Evolutionary conservation across 1,140 invertebrate genomes (phyloP).

Genomic region (Drosophila ambigua): DNA sequence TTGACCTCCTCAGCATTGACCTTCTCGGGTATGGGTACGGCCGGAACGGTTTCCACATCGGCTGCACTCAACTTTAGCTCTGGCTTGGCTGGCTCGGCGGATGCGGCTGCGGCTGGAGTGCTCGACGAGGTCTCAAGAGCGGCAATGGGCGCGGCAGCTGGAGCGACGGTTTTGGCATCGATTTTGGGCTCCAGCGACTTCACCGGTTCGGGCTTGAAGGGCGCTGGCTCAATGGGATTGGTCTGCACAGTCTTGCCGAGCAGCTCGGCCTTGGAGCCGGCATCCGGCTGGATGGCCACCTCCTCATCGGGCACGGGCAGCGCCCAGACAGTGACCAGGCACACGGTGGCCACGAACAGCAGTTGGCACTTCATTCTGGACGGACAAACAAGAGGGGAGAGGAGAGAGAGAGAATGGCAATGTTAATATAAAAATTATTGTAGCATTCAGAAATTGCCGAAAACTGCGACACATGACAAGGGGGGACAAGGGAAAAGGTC

Average conservation of each 20-base stretch:
- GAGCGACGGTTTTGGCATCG: conserved; percentile 3
- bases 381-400: not conserved
- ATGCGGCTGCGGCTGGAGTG: not conserved
- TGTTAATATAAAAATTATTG: no score
- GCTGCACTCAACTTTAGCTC: conserved; percentile 41
- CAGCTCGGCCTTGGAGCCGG: conserved; percentile 44
- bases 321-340: conserved; percentile 56
- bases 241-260: conserved; percentile 42
- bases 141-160: conserved; percentile 5
- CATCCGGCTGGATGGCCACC: conserved; percentile 60
- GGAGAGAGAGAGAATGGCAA: not conserved
- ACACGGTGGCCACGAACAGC: conserved; percentile 61
- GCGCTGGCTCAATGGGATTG: conserved; percentile 49
- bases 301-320: conserved; percentile 68
- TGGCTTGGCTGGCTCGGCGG: conserved; percentile 24
- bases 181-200: conserved; percentile 2
- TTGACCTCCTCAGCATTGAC: conserved; percentile 10
- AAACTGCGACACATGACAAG: no score
- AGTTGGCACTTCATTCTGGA: conserved; percentile 68
- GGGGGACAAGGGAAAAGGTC: conserved; percentile 5
- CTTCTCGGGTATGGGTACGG: conserved; percentile 43
- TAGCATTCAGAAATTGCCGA: not conserved
- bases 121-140: not conserved
- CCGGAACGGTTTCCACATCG: conserved; percentile 55
- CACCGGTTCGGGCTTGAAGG: conserved; percentile 23